phyloP scores from a whole-genome alignment of 2,797 vertebrate species.

The Podarcis lilfordi region DNA sequence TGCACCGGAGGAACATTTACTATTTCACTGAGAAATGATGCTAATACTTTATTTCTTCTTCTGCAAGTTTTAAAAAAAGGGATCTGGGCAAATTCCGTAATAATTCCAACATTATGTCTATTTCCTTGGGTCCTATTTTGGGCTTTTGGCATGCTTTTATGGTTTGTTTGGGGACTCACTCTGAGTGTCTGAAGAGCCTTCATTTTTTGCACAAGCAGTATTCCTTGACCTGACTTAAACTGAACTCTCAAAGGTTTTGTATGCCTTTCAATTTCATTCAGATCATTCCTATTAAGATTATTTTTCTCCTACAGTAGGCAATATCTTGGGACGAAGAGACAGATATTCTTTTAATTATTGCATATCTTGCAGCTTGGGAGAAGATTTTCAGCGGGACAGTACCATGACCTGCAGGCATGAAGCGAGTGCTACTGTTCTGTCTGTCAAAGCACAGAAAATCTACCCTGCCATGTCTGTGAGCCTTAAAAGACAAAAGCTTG shows the following conservation, averaged over 20 bases:
- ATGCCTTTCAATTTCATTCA: conserved; percentile 32
- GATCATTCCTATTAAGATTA: conserved; percentile 41
- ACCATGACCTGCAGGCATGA: conserved; percentile 28
- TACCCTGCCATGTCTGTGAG: conserved; percentile 15
- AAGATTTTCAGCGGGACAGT: background rate
- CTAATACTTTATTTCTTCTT: conserved; percentile 12
- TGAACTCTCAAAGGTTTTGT: background rate
- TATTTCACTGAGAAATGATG: background rate
- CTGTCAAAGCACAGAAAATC: background rate
- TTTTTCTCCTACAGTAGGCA: conserved; percentile 38
- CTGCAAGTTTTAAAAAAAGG: background rate
- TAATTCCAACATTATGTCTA: background rate
- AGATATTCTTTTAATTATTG: conserved; percentile 58
- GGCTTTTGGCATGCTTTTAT: conserved; percentile 7
- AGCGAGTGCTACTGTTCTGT: conserved; percentile 20
- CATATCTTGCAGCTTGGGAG: conserved; percentile 41
- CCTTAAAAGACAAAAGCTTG: conserved; percentile 34
- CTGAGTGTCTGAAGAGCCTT: background rate
- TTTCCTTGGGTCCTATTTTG: background rate
- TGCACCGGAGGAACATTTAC: background rate
- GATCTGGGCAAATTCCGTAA: background rate
- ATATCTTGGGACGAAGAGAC: conserved; percentile 50
- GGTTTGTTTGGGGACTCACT: background rate
- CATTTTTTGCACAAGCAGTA: background rate
- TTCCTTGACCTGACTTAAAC: background rate